These are phyloP conservation scores for Austrofundulus limnaeus DNA, from an alignment of 2,113 vertebrate genomes.

Conservation along the genomic window DNA sequence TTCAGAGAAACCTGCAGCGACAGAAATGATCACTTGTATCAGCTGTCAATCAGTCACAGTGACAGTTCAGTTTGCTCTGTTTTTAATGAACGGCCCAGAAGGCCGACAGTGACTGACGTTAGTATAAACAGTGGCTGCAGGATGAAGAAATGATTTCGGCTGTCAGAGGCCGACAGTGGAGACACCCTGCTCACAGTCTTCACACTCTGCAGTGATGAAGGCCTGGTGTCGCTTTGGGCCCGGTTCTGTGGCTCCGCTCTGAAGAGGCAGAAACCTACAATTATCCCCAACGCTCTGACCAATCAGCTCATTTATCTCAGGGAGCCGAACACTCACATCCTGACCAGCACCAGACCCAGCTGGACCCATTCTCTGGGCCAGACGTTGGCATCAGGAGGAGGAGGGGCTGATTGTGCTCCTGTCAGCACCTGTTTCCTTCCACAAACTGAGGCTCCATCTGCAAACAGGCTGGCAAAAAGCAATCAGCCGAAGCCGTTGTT, in stretches of 20 bases:
- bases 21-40: too few species aligned
- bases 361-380: conserved; percentile 56
- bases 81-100: too few species aligned
- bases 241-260: conserved; percentile 10
- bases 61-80: too few species aligned
- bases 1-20: neutral
- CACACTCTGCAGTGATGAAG: neutral
- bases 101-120: too few species aligned
- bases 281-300: conserved; percentile 42
- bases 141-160: too few species aligned
- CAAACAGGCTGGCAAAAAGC: too few species aligned
- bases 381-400: conserved; percentile 32
- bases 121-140: too few species aligned
- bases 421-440: conserved; percentile 75
- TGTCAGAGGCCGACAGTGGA: too few species aligned
- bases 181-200: conserved; percentile 12
- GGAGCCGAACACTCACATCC: conserved; percentile 65
- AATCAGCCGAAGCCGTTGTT: conserved; percentile 38
- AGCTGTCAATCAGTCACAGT: neutral
- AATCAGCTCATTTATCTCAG: conserved; percentile 57
- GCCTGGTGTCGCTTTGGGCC: conserved; percentile 8
- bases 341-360: conserved; percentile 57
- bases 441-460: too few species aligned
- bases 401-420: conserved; percentile 51
- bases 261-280: conserved; percentile 37